These are phyloP conservation scores for Gymnocheta viridis DNA, from an alignment of 2,888 invertebrate genomes.

Conservation along the genomic window DNA sequence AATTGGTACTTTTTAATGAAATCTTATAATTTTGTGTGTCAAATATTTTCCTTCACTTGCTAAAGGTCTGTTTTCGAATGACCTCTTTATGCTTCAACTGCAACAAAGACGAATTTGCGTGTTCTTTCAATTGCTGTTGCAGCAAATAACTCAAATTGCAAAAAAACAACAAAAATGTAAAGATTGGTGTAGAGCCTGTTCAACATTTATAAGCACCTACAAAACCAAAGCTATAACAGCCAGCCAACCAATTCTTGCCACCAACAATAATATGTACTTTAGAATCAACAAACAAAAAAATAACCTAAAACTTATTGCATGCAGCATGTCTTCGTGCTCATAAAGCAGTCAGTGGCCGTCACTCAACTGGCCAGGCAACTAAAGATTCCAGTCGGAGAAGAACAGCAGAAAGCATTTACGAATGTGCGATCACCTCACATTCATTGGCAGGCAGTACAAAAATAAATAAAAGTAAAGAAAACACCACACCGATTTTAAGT, in stretches of 20 bases:
- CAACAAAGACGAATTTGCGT: slow-evolving; percentile 61
- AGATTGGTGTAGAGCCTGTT: slow-evolving; percentile 56
- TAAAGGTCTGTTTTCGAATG: slow-evolving; percentile 45
- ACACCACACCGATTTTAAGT: slow-evolving; percentile 3
- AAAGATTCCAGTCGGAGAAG: slow-evolving; percentile 39
- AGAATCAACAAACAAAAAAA: slow-evolving; percentile 1
- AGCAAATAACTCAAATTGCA: slow-evolving; percentile 47
- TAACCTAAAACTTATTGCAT: slow-evolving; percentile 56
- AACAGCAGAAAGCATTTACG: slow-evolving; percentile 22
- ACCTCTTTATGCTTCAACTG: slow-evolving; percentile 55
- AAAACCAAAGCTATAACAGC: slow-evolving; percentile 24
- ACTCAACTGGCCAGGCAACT: slow-evolving; percentile 64
- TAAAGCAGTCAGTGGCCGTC: slow-evolving; percentile 70
- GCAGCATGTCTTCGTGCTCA: slow-evolving; percentile 68
- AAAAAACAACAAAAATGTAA: slow-evolving; percentile 39
- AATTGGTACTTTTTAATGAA: slow-evolving; percentile 63
- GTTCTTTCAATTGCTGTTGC: slow-evolving; percentile 62
- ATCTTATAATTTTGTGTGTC: slow-evolving; percentile 62
- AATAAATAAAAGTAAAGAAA: slow-evolving; percentile 11
- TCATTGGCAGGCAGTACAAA: slow-evolving; percentile 40
- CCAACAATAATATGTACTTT: slow-evolving; percentile 50
- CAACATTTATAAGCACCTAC: slow-evolving; percentile 55
- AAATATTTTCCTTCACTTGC: slow-evolving; percentile 60
- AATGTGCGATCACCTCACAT: slow-evolving; percentile 58
- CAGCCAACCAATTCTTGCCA: slow-evolving; percentile 47